These are phyloP conservation scores for Armadillidium nasatum DNA, from an alignment of 1,140 invertebrate genomes.

Conservation along the genomic window DNA sequence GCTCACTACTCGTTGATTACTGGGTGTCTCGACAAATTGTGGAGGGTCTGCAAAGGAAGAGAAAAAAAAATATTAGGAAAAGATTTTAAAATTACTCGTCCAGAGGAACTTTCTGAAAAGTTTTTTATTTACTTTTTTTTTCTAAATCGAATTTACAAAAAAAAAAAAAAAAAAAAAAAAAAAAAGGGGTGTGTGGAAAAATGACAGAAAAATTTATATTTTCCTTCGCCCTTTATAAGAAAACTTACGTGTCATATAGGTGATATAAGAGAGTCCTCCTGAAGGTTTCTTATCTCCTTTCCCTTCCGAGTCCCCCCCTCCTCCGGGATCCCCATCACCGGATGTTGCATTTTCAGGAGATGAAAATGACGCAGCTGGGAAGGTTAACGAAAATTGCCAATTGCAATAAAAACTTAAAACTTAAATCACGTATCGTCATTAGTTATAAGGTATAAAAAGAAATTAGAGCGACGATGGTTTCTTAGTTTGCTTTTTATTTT, in stretches of 20 bases:
- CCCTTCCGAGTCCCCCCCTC: conserved; percentile 22
- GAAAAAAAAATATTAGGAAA: conserved; percentile 28
- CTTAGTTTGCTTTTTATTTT: too few species aligned
- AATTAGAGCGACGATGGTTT: conserved; percentile 7
- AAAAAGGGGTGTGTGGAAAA: too few species aligned
- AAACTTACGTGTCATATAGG: conserved; percentile 33
- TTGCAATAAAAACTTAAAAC: neutral
- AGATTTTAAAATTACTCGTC: too few species aligned
- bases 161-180: too few species aligned
- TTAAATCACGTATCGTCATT: neutral
- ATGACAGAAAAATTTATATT: too few species aligned
- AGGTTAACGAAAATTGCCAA: neutral
- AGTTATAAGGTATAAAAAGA: neutral
- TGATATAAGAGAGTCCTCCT: conserved; percentile 26
- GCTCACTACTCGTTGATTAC: conserved; percentile 78
- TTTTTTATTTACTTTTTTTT: too few species aligned
- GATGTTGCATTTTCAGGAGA: conserved; percentile 20
- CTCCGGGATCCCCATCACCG: conserved; percentile 25
- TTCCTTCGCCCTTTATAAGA: too few species aligned
- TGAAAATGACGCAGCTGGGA: conserved; percentile 20
- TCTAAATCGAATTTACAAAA: too few species aligned
- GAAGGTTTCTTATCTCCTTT: conserved; percentile 7
- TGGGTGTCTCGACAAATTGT: conserved; percentile 76
- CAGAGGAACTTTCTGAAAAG: too few species aligned
- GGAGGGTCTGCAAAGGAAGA: conserved; percentile 72